Conservation (phyloP, 2,888 invertebrate genomes). For the Eulithis testata region DNA sequence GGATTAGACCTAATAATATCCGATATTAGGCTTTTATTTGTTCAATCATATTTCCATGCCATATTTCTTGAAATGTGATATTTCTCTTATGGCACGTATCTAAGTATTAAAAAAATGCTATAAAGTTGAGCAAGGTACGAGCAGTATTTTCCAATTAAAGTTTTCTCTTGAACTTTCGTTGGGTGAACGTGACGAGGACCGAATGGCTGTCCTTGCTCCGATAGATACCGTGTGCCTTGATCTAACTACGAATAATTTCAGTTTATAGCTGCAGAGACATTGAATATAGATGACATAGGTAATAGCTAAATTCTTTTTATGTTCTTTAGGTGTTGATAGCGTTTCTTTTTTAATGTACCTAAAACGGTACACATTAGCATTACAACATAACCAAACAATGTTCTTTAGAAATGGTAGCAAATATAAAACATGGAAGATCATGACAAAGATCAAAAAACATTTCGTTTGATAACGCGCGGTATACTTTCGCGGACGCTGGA, state of each 20-base stretch:
- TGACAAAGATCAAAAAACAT: conserved; percentile 47
- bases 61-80: not conserved
- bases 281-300: not conserved
- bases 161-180: conserved; percentile 62
- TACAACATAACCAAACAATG: too few species aligned
- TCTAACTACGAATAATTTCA: conserved; percentile 19
- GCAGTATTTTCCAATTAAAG: conserved; percentile 72
- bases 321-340: too few species aligned
- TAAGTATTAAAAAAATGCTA: too few species aligned
- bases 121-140: not conserved
- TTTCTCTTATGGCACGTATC: not conserved
- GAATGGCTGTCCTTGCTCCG: conserved; percentile 31
- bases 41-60: conserved; percentile 7
- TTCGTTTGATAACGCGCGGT: conserved; percentile 42
- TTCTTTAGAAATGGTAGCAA: not conserved
- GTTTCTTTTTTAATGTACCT: too few species aligned
- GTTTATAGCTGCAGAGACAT: not conserved
- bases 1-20: conserved; percentile 14
- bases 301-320: too few species aligned
- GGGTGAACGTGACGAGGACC: conserved; percentile 40
- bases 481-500: conserved; percentile 50
- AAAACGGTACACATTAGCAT: too few species aligned
- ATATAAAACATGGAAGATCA: not conserved
- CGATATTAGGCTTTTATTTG: conserved; percentile 14
- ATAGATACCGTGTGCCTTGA: conserved; percentile 25